Percentiles rank a stretch among this genome's conserved stretches.
phyloP scores from a whole-genome alignment of 2,113 vertebrate genomes.

The Oreochromis aureus region DNA sequence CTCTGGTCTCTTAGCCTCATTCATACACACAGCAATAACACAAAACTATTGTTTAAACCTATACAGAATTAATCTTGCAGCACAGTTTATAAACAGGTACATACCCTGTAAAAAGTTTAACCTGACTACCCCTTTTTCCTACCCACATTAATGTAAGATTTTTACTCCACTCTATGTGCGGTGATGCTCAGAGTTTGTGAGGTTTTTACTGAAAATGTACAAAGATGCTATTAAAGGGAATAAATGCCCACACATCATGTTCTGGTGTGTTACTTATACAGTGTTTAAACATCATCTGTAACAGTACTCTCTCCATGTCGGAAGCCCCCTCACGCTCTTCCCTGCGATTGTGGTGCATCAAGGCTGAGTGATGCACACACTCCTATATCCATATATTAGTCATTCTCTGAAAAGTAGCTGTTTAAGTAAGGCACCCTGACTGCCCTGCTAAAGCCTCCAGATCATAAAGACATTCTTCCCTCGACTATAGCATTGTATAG shows the following conservation, averaged over 20 bases:
- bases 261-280: conserved; percentile 36
- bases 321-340: conserved; percentile 11
- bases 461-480: conserved; percentile 76
- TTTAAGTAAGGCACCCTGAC: neutral
- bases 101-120: conserved; percentile 2
- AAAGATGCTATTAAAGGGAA: conserved; percentile 9
- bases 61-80: conserved; percentile 14
- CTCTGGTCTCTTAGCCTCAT: neutral
- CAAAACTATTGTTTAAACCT: conserved; percentile 25
- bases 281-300: conserved; percentile 49
- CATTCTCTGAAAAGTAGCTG: neutral
- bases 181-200: conserved; percentile 27
- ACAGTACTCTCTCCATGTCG: conserved; percentile 32
- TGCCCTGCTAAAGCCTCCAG: neutral
- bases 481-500: conserved; percentile 71
- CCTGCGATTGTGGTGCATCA: conserved; percentile 8
- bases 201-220: conserved; percentile 12
- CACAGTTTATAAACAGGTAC: neutral
- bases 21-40: conserved; percentile 13
- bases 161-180: conserved; percentile 4
- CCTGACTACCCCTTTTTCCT: neutral
- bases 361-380: neutral
- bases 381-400: neutral
- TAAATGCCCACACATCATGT: conserved; percentile 12
- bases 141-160: conserved; percentile 20